Percentiles rank a stretch among this genome's conserved stretches.
Conservation (phyloP, 2,113 vertebrate genomes). For the Falco punctatus region DNA sequence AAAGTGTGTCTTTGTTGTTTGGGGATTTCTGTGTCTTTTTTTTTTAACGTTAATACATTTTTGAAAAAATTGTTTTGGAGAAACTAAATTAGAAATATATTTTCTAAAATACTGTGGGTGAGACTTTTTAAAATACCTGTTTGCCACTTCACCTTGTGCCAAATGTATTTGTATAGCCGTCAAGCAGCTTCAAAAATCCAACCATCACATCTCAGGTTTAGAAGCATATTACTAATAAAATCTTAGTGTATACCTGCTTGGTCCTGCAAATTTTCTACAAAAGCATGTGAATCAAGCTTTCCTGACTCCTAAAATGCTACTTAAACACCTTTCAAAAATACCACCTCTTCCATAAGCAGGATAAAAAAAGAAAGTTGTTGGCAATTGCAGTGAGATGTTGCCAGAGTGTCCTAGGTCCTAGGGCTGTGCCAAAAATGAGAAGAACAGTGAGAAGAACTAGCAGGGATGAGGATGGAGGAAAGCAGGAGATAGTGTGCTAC, state of each 20-base stretch:
- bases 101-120: neutral
- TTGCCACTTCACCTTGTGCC: neutral
- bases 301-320: neutral
- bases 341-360: neutral
- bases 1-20: neutral
- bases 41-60: neutral
- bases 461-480: neutral
- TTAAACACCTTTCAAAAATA: neutral
- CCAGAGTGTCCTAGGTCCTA: neutral
- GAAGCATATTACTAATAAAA: neutral
- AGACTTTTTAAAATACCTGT: neutral
- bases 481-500: neutral
- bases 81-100: neutral
- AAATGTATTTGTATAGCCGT: neutral
- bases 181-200: neutral
- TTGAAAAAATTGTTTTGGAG: neutral
- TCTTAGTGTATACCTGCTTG: neutral
- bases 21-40: neutral
- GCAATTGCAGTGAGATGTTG: neutral
- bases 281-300: neutral
- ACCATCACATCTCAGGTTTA: neutral
- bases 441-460: neutral
- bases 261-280: neutral
- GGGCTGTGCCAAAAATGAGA: fast-evolving
- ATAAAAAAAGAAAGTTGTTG: neutral